phyloP scores from a whole-genome alignment of 1,140 invertebrate genomes.

The Anastrepha ludens region DNA sequence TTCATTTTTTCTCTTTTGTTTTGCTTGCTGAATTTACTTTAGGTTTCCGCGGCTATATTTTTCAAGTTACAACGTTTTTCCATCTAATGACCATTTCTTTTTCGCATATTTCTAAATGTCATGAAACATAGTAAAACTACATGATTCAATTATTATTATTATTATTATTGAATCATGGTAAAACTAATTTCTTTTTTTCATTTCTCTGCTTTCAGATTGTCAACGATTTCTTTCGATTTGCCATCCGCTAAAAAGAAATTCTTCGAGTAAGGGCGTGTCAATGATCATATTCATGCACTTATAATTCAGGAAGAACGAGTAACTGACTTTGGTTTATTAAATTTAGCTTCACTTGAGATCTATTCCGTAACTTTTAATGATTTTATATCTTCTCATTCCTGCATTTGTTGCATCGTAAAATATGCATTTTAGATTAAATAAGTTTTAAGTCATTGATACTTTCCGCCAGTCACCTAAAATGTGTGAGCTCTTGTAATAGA shows the following conservation, averaged over 20 bases:
- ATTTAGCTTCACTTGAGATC: background rate
- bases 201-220: conserved; percentile 52
- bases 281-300: background rate
- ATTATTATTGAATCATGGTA: too few relatives aligned
- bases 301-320: background rate
- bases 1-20: too few relatives aligned
- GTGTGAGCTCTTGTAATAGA: background rate
- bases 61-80: too few relatives aligned
- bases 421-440: background rate
- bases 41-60: too few relatives aligned
- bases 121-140: too few relatives aligned
- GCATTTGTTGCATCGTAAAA: background rate
- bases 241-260: conserved; percentile 65
- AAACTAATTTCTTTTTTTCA: background rate
- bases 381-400: background rate
- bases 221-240: conserved; percentile 61
- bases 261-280: conserved; percentile 57
- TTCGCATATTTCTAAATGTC: too few relatives aligned
- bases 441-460: background rate
- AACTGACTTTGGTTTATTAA: background rate
- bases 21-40: too few relatives aligned
- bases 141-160: too few relatives aligned
- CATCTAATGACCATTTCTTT: too few relatives aligned
- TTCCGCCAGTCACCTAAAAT: background rate
- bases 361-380: background rate